phyloP scores from a whole-genome alignment of 2,797 vertebrate species.

The Tragelaphus oryx region DNA sequence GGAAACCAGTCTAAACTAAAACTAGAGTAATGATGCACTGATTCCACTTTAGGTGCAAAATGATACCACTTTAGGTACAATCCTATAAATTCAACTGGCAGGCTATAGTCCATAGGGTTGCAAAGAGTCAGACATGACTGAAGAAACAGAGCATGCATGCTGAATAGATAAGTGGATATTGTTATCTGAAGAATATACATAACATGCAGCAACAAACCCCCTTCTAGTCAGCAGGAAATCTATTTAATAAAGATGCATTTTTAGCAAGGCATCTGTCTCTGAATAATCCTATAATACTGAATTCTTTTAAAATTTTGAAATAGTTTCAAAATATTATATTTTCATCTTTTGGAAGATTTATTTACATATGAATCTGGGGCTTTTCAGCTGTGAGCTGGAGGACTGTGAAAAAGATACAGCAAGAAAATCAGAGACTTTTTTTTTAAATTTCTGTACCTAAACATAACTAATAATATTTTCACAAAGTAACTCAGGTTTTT shows the following conservation, averaged over 20 bases:
- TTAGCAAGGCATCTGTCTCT: not conserved
- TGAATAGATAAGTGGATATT: not conserved
- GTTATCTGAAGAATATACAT: slow-evolving; percentile 29
- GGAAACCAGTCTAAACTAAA: slow-evolving; percentile 21
- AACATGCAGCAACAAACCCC: slow-evolving; percentile 8
- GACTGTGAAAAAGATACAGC: not conserved
- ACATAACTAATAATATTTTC: slow-evolving; percentile 7
- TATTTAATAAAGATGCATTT: not conserved
- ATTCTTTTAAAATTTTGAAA: slow-evolving; percentile 20
- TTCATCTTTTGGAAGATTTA: not conserved
- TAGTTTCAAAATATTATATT: slow-evolving; percentile 1
- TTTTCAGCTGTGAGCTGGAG: not conserved
- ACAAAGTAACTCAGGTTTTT: slow-evolving; percentile 42
- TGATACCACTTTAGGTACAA: not conserved
- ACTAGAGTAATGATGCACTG: not conserved
- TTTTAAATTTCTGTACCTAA: not conserved
- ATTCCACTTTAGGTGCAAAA: not conserved
- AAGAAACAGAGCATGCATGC: not conserved
- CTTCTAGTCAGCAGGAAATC: not conserved
- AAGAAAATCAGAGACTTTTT: not conserved
- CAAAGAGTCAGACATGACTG: not conserved
- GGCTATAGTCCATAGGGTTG: not conserved
- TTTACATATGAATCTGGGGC: not conserved
- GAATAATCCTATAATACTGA: not conserved
- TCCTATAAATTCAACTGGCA: not conserved